These are phyloP conservation scores for Propithecus deckenii DNA, from an alignment of 2,797 vertebrate genomes.

Conservation along the genomic window DNA sequence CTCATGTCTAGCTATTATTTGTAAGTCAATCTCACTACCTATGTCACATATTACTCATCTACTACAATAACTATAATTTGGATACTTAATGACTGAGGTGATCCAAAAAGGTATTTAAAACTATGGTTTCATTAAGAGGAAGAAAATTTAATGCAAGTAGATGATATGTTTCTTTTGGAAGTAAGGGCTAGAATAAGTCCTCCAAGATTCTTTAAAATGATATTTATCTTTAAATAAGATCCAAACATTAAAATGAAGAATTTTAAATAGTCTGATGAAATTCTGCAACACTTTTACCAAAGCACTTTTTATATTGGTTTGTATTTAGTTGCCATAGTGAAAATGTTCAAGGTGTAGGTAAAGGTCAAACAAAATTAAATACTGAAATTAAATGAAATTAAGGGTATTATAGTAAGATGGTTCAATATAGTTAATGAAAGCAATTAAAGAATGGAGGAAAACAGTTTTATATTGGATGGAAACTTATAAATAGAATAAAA, in stretches of 20 bases:
- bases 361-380: conserved; percentile 18
- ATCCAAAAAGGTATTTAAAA: not conserved
- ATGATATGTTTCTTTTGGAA: conserved; percentile 13
- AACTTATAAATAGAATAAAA: not conserved
- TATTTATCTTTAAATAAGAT: conserved; percentile 36
- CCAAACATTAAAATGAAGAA: conserved; percentile 21
- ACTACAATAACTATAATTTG: not conserved
- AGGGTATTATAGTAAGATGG: not conserved
- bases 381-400: not conserved
- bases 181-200: not conserved
- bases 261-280: conserved; percentile 9
- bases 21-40: not conserved
- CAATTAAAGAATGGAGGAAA: not conserved
- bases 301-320: not conserved
- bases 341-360: not conserved
- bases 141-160: not conserved
- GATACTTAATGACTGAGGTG: not conserved
- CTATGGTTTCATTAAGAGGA: not conserved
- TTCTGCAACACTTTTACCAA: conserved; percentile 25
- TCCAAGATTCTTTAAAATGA: not conserved
- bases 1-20: not conserved
- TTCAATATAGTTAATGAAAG: not conserved
- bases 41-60: not conserved
- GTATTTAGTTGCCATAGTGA: not conserved
- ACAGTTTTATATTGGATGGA: not conserved